phyloP scores from a whole-genome alignment of 2,888 invertebrate genomes.

The Megaustenia siamemsis region DNA sequence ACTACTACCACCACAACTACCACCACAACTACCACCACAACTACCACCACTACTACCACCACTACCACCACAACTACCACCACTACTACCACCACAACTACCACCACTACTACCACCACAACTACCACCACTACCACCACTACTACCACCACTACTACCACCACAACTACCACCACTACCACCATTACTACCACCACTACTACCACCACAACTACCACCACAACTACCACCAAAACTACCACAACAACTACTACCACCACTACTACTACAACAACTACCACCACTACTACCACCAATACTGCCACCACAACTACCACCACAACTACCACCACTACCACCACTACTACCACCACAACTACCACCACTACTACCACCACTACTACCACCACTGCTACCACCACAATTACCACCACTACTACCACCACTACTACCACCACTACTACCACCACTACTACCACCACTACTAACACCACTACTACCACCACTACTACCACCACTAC shows the following conservation, averaged over 20 bases:
- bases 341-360: conserved; percentile 19
- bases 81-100: conserved; percentile 31
- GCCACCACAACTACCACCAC: conserved; percentile 33
- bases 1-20: background rate
- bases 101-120: conserved; percentile 34
- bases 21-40: conserved; percentile 41
- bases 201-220: conserved; percentile 1
- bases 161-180: background rate
- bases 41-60: conserved; percentile 17
- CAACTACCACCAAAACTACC: background rate
- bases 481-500: conserved; percentile 28
- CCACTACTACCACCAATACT: conserved; percentile 33
- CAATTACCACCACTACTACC: conserved; percentile 25
- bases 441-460: conserved; percentile 10
- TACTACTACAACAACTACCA: conserved; percentile 34
- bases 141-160: background rate
- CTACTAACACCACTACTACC: conserved; percentile 24
- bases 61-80: background rate
- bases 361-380: conserved; percentile 22
- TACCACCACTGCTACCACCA: conserved; percentile 29
- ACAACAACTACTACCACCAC: background rate
- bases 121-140: conserved; percentile 23
- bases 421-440: conserved; percentile 28
- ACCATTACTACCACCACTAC: background rate
- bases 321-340: conserved; percentile 25